Evolutionary conservation across 2,888 invertebrate species (phyloP), one percentile per base, ranked within the genome.

Genomic region (Liopterus haemorrhoidalis): DNA sequence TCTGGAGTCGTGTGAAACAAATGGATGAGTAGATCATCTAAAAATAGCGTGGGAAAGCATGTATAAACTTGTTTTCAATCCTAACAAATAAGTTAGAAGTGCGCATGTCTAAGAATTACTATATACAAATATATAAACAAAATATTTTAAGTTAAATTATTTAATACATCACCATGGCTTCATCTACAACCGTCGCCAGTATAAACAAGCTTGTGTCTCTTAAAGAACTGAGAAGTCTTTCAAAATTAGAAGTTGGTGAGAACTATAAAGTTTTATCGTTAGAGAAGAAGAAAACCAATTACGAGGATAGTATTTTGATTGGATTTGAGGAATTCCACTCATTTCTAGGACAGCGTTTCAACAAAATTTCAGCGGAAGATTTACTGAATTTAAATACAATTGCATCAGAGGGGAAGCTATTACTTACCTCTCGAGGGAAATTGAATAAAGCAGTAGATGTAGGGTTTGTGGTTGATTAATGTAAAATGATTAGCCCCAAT

Each of bases 41-140:
- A n/a, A n/a, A n/a, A n/a, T n/a, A n/a, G n/a, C n/a, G n/a, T n/a
- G n/a, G n/a, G n/a, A n/a, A n/a, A n/a, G n/a, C n/a, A n/a, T n/a
- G n/a, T n/a, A n/a, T n/a, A n/a, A n/a, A n/a, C n/a, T n/a, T n/a
- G n/a, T n/a, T n/a, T n/a, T n/a, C n/a, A n/a, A n/a, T n/a, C n/a
- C n/a, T n/a, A n/a, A n/a, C n/a, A n/a, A n/a, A n/a, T n/a, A n/a
- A n/a, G 12, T n/a, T 9, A 5, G 12, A 11, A 30, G 3, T 11
- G 12, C 30, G 30, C 30, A 30, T 30, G 30, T n/a, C 11, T 11
- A 30, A 9, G 12, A 30, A 30, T 30, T 30, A 30, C 3, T 30
- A 30, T 30, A 30, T 30, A 30, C 3, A 22, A 5, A 8, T 22
- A 8, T 30, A 30, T 5, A 2, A 2, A 30, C 14, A 30, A 5